Evolutionary conservation across 2,113 vertebrate species (phyloP).

Genomic region (Martes martes): DNA sequence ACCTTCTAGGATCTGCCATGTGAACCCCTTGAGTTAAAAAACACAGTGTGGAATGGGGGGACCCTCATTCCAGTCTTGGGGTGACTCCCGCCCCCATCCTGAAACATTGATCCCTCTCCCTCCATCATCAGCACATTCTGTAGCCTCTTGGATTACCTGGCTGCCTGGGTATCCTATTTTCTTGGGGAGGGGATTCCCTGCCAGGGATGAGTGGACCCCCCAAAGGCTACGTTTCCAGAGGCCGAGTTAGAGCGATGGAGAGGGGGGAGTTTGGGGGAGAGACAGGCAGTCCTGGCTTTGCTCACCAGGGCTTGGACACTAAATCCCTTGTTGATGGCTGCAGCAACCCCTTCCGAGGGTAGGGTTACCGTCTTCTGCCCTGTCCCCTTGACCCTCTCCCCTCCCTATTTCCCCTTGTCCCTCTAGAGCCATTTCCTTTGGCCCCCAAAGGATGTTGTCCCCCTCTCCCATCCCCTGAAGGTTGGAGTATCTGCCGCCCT

Average conservation of each 20-base stretch:
- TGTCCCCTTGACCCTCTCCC: conserved; percentile 63
- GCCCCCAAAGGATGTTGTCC: conserved; percentile 33
- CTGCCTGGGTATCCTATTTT: conserved; percentile 65
- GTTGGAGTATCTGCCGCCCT: not conserved
- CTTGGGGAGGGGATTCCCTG: conserved; percentile 50
- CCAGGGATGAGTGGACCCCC: conserved; percentile 22
- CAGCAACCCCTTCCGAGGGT: conserved; percentile 69
- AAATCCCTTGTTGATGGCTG: conserved; percentile 76
- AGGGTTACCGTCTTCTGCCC: conserved; percentile 69
- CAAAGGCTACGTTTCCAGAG: conserved; percentile 37
- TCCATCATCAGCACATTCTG: conserved; percentile 74
- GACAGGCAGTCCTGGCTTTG: conserved; percentile 63
- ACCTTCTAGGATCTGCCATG: not conserved
- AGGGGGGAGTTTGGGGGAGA: conserved; percentile 39
- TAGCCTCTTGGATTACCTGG: conserved; percentile 69
- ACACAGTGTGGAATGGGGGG: not conserved
- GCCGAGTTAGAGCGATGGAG: not conserved
- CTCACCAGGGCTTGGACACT: conserved; percentile 67
- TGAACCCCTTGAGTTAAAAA: not conserved
- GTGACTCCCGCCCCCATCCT: conserved; percentile 1
- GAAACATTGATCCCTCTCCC: conserved; percentile 10
- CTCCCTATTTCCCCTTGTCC: conserved; percentile 46
- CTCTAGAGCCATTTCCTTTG: conserved; percentile 50
- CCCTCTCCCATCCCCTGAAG: not conserved
- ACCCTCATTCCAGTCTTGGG: conserved; percentile 25